phyloP scores from a whole-genome alignment of 2,797 vertebrate species.

The Aldrovandia affinis region DNA sequence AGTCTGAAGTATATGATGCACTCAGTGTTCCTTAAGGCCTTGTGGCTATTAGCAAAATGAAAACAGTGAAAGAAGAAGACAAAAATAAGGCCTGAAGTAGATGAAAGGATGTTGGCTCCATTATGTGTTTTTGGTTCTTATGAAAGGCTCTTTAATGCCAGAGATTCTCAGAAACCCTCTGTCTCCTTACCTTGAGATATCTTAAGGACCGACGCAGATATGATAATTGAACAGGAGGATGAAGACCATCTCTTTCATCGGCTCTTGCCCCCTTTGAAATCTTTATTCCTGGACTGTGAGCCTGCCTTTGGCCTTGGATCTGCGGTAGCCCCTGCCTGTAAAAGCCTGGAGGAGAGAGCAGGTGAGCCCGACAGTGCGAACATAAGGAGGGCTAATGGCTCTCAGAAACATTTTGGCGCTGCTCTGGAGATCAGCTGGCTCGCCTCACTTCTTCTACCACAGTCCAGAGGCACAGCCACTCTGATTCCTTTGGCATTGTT shows the following conservation, averaged over 20 bases:
- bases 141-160: slow-evolving; percentile 74
- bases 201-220: slow-evolving; percentile 7
- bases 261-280: not conserved
- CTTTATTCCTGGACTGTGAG: not conserved
- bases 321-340: not conserved
- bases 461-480: not conserved
- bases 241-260: not conserved
- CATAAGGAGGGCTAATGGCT: slow-evolving; percentile 65
- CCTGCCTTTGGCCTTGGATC: slow-evolving; percentile 8
- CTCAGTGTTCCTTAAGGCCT: slow-evolving; percentile 24
- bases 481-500: too few species aligned
- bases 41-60: slow-evolving; percentile 56
- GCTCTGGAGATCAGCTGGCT: not conserved
- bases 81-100: slow-evolving; percentile 56
- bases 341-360: not conserved
- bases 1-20: not conserved
- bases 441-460: not conserved
- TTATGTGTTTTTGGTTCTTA: slow-evolving; percentile 50
- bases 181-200: slow-evolving; percentile 52
- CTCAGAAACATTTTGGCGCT: not conserved
- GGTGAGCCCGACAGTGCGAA: not conserved
- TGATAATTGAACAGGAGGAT: slow-evolving; percentile 3
- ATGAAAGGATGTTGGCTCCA: slow-evolving; percentile 34
- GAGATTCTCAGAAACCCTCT: slow-evolving; percentile 70
- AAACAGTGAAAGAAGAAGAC: slow-evolving; percentile 50